These are phyloP conservation scores for Poliocrania exsul DNA, from an alignment of 2,797 vertebrate genomes.

Conservation along the genomic window DNA sequence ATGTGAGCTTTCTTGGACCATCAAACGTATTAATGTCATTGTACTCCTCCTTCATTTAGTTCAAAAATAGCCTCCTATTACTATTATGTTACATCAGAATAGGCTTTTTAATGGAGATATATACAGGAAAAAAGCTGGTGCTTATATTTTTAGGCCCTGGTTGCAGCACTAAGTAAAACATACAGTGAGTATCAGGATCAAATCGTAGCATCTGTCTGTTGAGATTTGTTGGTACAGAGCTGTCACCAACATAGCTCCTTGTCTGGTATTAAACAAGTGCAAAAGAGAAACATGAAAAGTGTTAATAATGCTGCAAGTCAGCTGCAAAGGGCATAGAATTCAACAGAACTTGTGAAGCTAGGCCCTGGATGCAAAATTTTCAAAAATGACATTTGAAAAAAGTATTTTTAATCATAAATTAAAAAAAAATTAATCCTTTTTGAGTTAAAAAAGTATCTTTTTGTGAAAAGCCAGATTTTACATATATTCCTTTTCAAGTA, in stretches of 20 bases:
- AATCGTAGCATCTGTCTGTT: conserved; percentile 25
- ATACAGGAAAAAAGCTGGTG: not conserved
- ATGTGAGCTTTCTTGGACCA: not conserved
- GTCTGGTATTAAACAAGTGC: conserved; percentile 24
- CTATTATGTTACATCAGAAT: not conserved
- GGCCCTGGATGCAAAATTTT: not conserved
- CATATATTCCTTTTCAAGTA: not conserved
- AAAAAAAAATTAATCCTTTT: not conserved
- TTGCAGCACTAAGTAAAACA: conserved; percentile 4
- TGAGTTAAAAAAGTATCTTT: not conserved
- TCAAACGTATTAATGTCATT: not conserved
- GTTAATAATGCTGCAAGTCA: conserved; percentile 13
- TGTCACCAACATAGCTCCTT: conserved; percentile 15
- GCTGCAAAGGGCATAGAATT: not conserved
- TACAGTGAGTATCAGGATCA: conserved; percentile 30
- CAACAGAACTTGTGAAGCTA: not conserved
- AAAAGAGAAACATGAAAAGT: conserved; percentile 21
- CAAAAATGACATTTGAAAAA: not conserved
- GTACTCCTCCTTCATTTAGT: not conserved
- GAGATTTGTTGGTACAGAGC: conserved; percentile 36
- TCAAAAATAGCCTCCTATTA: not conserved
- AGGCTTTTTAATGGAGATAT: not conserved
- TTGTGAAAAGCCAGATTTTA: not conserved
- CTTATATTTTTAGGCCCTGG: not conserved
- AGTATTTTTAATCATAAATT: not conserved